Evolutionary conservation across 2,797 vertebrate species (phyloP).

Genomic region (Siniperca obscura): DNA sequence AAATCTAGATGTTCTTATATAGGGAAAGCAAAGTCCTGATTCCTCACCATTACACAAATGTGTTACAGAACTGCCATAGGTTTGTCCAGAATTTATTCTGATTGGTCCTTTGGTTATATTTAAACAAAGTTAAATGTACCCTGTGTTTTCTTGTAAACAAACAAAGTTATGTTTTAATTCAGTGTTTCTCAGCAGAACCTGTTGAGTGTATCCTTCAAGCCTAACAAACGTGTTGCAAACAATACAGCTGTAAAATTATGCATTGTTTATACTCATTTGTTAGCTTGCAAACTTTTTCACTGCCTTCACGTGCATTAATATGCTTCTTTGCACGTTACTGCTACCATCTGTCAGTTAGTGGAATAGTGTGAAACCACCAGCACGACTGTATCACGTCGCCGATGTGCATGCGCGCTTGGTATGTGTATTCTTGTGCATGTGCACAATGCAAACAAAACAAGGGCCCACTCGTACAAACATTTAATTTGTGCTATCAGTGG

Average conservation of each 20-base stretch:
- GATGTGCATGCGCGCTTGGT: not conserved
- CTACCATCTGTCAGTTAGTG: not conserved
- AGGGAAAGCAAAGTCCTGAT: not conserved
- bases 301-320: not conserved
- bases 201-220: not conserved
- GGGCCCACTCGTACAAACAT: not conserved
- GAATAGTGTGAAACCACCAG: not conserved
- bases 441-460: not conserved
- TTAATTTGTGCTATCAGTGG: not conserved
- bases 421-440: too few species aligned
- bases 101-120: not conserved
- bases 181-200: not conserved
- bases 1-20: not conserved
- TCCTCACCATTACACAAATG: not conserved
- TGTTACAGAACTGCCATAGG: not conserved
- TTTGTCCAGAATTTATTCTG: not conserved
- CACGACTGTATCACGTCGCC: not conserved
- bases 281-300: constrained; percentile 2
- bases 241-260: not conserved
- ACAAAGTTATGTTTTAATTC: not conserved
- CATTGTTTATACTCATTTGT: not conserved
- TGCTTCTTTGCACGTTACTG: not conserved
- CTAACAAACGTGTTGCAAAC: not conserved
- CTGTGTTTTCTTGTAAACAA: not conserved
- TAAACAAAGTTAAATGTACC: too few species aligned